phyloP scores from a whole-genome alignment of 2,888 invertebrate species.

The Himalopsyche kuldschensis region DNA sequence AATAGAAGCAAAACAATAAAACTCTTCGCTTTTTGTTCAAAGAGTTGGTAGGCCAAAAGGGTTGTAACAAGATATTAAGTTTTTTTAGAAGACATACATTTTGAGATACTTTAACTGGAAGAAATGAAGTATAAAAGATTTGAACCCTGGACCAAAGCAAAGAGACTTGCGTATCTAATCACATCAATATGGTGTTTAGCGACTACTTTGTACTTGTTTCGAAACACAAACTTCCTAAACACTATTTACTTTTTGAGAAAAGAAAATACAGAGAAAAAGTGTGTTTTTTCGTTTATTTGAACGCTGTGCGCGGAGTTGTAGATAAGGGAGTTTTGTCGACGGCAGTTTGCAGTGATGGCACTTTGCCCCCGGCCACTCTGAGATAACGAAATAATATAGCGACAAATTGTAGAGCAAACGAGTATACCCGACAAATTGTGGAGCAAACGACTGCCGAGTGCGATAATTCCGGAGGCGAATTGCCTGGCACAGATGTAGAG shows the following conservation, averaged over 20 bases:
- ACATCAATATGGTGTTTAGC: too few relatives aligned
- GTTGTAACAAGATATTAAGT: too few relatives aligned
- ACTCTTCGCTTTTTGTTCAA: too few relatives aligned
- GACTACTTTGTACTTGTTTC: too few relatives aligned
- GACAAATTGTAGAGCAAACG: constrained; percentile 41
- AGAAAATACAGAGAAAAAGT: not conserved
- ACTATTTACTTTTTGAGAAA: not conserved
- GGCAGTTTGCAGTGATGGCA: constrained; percentile 40
- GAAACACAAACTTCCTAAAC: not conserved
- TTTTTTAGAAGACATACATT: too few relatives aligned
- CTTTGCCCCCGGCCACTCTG: constrained; percentile 38
- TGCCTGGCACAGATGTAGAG: constrained; percentile 38
- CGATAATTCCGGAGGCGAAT: constrained; percentile 38
- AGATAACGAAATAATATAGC: constrained; percentile 41
- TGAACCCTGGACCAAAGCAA: too few relatives aligned
- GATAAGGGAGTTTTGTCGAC: constrained; percentile 39
- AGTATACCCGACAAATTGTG: constrained; percentile 39
- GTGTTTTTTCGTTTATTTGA: constrained; percentile 33
- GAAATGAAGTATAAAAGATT: too few relatives aligned
- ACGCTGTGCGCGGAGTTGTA: constrained; percentile 34
- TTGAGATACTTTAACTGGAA: too few relatives aligned
- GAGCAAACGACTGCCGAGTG: constrained; percentile 37
- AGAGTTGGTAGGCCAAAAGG: too few relatives aligned
- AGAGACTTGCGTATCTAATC: too few relatives aligned
- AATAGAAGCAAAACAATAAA: too few relatives aligned